phyloP scores from a whole-genome alignment of 2,113 vertebrate genomes.

The Dasyprocta punctata region DNA sequence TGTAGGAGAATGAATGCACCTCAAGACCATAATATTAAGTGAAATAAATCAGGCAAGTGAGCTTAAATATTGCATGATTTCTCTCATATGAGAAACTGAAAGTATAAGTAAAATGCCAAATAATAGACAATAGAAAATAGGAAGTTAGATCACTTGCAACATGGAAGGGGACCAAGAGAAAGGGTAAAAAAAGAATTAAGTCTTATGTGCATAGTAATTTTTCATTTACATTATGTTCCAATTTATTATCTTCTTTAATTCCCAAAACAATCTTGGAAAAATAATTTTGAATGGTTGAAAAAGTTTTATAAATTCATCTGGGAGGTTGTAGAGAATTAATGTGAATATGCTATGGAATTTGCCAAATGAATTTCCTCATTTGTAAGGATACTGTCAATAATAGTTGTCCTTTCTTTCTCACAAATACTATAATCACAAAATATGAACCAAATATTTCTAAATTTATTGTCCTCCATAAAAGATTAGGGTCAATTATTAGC shows the following conservation, averaged over 20 bases:
- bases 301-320: neutral
- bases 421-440: neutral
- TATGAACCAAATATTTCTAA: neutral
- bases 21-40: neutral
- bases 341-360: neutral
- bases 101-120: neutral
- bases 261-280: neutral
- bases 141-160: neutral
- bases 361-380: neutral
- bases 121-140: neutral
- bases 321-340: neutral
- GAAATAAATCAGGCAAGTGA: neutral
- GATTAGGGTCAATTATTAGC: neutral
- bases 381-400: neutral
- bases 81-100: neutral
- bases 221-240: neutral
- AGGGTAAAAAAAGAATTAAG: neutral
- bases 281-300: neutral
- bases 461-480: neutral
- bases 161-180: neutral
- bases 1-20: neutral
- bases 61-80: neutral
- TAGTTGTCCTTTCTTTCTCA: neutral
- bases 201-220: neutral
- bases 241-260: neutral